These are phyloP conservation scores for Spodoptera frugiperda DNA, from an alignment of 1,140 invertebrate species.

Conservation along the genomic window DNA sequence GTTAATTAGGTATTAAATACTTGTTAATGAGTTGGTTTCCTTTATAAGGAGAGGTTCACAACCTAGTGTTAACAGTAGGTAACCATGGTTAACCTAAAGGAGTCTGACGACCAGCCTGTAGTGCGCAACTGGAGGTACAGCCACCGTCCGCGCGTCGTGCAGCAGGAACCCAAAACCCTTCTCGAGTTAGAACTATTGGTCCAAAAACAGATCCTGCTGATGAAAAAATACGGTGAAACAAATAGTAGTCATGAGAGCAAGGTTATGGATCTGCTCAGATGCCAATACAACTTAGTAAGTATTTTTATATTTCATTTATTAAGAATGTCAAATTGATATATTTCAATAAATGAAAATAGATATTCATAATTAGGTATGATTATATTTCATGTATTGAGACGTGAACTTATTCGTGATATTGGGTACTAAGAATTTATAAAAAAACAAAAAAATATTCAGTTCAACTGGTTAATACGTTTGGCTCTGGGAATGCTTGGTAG, in stretches of 20 bases:
- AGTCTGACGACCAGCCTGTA: conserved; percentile 1
- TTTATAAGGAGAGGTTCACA: conserved; percentile 10
- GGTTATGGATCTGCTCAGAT: conserved; percentile 58
- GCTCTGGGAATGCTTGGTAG: neutral
- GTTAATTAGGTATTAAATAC: neutral
- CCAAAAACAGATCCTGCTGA: conserved; percentile 51
- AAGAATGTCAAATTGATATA: neutral
- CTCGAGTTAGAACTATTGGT: conserved; percentile 56
- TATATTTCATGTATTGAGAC: no score
- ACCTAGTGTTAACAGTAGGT: neutral
- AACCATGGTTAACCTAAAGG: conserved; percentile 33
- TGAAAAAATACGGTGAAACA: conserved; percentile 56
- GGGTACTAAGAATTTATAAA: no score
- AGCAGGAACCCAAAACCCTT: conserved; percentile 51
- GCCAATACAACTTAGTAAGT: conserved; percentile 66
- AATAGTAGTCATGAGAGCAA: conserved; percentile 52
- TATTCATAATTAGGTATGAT: no score
- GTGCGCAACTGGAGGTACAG: conserved; percentile 54
- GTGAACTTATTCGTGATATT: no score
- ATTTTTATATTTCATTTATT: neutral
- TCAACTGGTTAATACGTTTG: no score
- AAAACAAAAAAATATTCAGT: no score
- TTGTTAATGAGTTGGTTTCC: neutral
- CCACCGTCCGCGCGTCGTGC: conserved; percentile 28
- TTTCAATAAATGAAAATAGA: no score